These are phyloP conservation scores for Mixornis gularis DNA, from an alignment of 2,113 vertebrate genomes.

Conservation along the genomic window DNA sequence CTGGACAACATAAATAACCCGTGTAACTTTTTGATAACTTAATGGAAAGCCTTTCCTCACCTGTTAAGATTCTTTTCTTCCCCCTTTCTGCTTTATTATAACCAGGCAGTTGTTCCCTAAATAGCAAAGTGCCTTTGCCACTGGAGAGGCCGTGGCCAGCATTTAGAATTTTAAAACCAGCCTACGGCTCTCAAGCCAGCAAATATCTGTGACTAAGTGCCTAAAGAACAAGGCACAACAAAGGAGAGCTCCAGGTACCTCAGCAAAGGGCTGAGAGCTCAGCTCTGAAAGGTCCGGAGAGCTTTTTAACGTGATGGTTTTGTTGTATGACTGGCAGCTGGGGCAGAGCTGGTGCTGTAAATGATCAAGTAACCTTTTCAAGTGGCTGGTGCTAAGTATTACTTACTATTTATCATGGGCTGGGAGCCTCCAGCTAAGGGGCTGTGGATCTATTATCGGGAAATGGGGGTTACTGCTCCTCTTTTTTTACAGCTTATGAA, in stretches of 20 bases:
- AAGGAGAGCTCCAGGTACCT: conserved; percentile 40
- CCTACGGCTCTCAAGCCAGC: conserved; percentile 36
- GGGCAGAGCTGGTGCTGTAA: conserved; percentile 38
- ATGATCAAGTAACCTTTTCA: conserved; percentile 44
- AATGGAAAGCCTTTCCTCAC: conserved; percentile 15
- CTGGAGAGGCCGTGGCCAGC: not conserved
- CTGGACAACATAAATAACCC: conserved; percentile 25
- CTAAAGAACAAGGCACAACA: conserved; percentile 33
- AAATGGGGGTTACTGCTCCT: conserved; percentile 33
- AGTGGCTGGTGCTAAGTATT: conserved; percentile 44
- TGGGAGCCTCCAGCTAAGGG: conserved; percentile 52
- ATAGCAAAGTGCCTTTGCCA: conserved; percentile 47
- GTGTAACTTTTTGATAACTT: conserved; percentile 18
- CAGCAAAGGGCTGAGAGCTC: conserved; percentile 6
- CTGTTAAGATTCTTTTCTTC: conserved; percentile 34
- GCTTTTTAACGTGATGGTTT: conserved; percentile 31
- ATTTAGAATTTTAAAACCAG: conserved; percentile 35
- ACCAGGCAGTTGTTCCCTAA: conserved; percentile 26
- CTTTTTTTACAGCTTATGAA: conserved; percentile 44
- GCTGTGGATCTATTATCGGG: conserved; percentile 24
- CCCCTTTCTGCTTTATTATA: conserved; percentile 14
- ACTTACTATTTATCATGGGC: conserved; percentile 45
- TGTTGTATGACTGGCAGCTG: conserved; percentile 49
- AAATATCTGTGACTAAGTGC: conserved; percentile 59
- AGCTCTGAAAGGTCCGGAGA: conserved; percentile 34